Conservation (phyloP, 2,888 invertebrate species). For the Phyllotreta cruciferae region DNA sequence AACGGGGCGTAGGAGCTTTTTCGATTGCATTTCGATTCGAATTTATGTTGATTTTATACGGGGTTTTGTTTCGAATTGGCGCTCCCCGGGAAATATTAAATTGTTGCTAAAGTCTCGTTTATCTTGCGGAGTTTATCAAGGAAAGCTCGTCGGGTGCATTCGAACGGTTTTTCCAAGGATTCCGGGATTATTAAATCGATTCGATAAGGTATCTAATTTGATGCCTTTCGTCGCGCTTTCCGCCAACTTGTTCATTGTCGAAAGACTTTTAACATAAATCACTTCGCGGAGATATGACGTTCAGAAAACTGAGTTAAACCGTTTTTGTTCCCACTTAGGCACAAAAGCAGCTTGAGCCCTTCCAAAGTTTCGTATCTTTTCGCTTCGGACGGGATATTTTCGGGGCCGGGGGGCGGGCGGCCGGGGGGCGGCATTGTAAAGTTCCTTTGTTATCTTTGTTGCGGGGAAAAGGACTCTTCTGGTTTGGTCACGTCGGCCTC, state of each 20-base stretch:
- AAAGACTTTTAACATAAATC: slow-evolving; percentile 30
- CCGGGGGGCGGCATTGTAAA: slow-evolving; percentile 3
- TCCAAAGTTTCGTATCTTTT: slow-evolving; percentile 31
- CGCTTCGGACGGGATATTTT: slow-evolving; percentile 24
- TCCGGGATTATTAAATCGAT: too few species aligned
- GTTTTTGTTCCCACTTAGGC: slow-evolving; percentile 26
- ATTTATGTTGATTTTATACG: too few species aligned
- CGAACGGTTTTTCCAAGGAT: too few species aligned
- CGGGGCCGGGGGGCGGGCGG: not conserved
- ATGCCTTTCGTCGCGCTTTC: slow-evolving; percentile 16
- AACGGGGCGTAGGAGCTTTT: too few species aligned
- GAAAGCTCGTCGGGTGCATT: too few species aligned
- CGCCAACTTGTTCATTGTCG: slow-evolving; percentile 26
- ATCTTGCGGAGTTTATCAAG: too few species aligned
- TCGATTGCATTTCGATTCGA: too few species aligned
- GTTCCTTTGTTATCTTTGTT: slow-evolving; percentile 28
- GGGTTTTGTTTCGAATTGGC: too few species aligned
- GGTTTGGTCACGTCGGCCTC: slow-evolving; percentile 22
- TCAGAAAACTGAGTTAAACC: slow-evolving; percentile 19
- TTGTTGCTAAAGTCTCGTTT: too few species aligned
- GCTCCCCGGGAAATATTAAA: too few species aligned
- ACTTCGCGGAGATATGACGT: slow-evolving; percentile 19
- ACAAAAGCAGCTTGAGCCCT: slow-evolving; percentile 34
- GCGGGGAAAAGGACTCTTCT: slow-evolving; percentile 15
- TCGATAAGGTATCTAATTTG: slow-evolving; percentile 10